phyloP scores from a whole-genome alignment of 2,797 vertebrate species.

The Carapus acus region DNA sequence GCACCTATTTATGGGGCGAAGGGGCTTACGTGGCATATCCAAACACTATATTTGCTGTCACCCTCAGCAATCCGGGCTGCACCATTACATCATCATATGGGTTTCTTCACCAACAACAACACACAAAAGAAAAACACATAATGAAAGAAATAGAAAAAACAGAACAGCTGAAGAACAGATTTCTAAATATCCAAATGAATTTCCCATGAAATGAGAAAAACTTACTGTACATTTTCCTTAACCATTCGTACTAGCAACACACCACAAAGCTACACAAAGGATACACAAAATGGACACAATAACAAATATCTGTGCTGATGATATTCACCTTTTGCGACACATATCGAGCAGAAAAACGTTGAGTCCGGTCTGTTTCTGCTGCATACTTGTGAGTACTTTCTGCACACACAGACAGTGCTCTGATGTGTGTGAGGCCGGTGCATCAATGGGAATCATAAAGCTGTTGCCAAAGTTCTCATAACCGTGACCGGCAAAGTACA shows the following conservation, averaged over 20 bases:
- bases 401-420: conserved; percentile 83
- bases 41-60: conserved; percentile 85
- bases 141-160: conserved; percentile 14
- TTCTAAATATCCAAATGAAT: background rate
- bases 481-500: conserved; percentile 85
- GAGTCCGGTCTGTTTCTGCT: conserved; percentile 78
- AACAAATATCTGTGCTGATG: background rate
- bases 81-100: conserved; percentile 77
- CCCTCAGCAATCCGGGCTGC: conserved; percentile 72
- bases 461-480: conserved; percentile 88
- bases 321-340: conserved; percentile 81
- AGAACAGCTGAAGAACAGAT: conserved; percentile 2
- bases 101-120: too few relatives aligned
- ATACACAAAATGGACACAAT: background rate
- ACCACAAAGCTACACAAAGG: too few relatives aligned
- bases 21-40: conserved; percentile 83
- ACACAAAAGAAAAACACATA: too few relatives aligned
- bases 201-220: background rate
- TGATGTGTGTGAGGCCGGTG: conserved; percentile 75
- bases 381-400: conserved; percentile 78
- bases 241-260: too few relatives aligned
- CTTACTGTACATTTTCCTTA: too few relatives aligned
- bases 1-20: too few relatives aligned
- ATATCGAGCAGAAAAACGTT: conserved; percentile 86
- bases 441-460: conserved; percentile 86